Conservation (phyloP, 2,797 vertebrate genomes). For the Lepidocolaptes lacrymiger region DNA sequence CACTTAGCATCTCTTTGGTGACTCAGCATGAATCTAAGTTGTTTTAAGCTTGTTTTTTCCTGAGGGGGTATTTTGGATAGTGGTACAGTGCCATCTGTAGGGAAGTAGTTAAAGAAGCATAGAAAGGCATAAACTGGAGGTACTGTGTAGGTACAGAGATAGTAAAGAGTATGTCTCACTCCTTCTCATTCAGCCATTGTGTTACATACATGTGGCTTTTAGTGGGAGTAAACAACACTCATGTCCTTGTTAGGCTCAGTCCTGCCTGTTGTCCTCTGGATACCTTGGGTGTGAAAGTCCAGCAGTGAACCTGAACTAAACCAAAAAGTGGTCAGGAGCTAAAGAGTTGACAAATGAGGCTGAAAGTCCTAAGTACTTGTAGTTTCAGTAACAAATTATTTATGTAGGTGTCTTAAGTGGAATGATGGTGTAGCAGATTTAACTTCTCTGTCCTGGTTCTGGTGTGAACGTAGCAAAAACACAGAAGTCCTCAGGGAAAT, state of each 20-base stretch:
- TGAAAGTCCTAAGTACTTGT: not conserved
- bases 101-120: constrained; percentile 38
- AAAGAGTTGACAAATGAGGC: not conserved
- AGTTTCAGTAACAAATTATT: not conserved
- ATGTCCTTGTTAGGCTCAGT: accelerated
- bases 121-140: not conserved
- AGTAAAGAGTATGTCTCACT: not conserved
- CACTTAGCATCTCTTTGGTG: not conserved
- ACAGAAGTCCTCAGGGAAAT: not conserved
- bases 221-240: not conserved
- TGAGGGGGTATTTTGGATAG: constrained; percentile 25
- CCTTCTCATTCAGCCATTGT: not conserved
- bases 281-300: not conserved
- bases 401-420: not conserved
- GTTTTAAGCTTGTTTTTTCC: not conserved
- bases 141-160: not conserved
- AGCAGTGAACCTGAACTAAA: not conserved
- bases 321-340: not conserved
- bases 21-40: not conserved
- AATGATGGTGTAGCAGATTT: not conserved
- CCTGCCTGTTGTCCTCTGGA: not conserved
- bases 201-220: not conserved
- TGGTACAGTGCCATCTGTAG: constrained; percentile 70
- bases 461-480: not conserved
- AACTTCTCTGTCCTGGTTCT: not conserved